These are phyloP conservation scores for Rhingia campestris DNA, from an alignment of 2,888 invertebrate species.

Conservation along the genomic window DNA sequence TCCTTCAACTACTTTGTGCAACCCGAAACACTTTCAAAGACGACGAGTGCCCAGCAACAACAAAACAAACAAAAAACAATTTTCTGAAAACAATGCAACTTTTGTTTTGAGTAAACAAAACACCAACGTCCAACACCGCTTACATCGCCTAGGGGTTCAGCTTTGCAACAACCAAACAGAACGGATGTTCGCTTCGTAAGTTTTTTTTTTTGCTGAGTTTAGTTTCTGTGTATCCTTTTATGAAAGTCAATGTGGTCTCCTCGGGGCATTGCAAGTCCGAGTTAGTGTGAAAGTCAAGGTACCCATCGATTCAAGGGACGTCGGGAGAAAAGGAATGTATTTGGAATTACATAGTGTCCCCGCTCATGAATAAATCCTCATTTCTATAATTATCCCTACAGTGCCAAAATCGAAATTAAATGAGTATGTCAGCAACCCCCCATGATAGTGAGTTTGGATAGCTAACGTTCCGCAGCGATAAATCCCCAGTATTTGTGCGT, in stretches of 20 bases:
- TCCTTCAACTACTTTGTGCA: slow-evolving; percentile 48
- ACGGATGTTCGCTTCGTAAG: slow-evolving; percentile 21
- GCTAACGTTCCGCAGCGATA: slow-evolving; percentile 28
- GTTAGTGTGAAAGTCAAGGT: slow-evolving; percentile 45
- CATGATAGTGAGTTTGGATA: background rate
- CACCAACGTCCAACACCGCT: slow-evolving; percentile 52
- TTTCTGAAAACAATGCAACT: slow-evolving; percentile 54
- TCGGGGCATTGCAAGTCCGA: slow-evolving; percentile 20
- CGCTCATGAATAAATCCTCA: slow-evolving; percentile 47
- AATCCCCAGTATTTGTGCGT: slow-evolving; percentile 41
- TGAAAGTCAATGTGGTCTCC: background rate
- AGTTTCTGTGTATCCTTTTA: slow-evolving; percentile 4
- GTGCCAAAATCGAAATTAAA: slow-evolving; percentile 62
- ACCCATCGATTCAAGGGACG: slow-evolving; percentile 10
- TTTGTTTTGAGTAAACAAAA: slow-evolving; percentile 62
- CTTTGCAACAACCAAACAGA: slow-evolving; percentile 29
- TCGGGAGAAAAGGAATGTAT: background rate
- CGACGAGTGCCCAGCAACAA: background rate
- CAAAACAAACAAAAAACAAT: slow-evolving; percentile 11
- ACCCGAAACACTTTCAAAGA: slow-evolving; percentile 46
- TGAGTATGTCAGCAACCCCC: slow-evolving; percentile 23
- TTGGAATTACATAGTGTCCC: slow-evolving; percentile 8
- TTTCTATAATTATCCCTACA: slow-evolving; percentile 57
- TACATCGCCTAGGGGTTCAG: slow-evolving; percentile 33
- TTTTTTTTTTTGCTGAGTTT: slow-evolving; percentile 3